Percentiles rank a stretch among this genome's conserved stretches.
Evolutionary conservation across 2,797 vertebrate species (phyloP).

Genomic region (Alauda arvensis): DNA sequence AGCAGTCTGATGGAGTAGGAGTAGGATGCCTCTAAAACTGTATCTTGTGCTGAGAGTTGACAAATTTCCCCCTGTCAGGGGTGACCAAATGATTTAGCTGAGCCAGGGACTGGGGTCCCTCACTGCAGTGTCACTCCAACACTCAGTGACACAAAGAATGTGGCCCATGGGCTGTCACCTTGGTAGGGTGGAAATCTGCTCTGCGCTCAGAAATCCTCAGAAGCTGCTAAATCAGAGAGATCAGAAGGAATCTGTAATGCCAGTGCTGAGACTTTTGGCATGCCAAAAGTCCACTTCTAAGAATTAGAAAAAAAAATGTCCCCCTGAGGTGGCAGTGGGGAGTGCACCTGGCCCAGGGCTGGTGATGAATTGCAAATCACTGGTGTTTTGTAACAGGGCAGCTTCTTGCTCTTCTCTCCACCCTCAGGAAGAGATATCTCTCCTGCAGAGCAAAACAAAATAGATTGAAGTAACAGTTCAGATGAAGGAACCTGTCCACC

Average conservation of each 20-base stretch:
- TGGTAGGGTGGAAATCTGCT: not conserved
- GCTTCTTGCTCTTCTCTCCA: not conserved
- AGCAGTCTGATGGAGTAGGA: not conserved
- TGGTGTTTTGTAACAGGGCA: not conserved
- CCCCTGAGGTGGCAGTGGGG: not conserved
- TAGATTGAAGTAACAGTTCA: not conserved
- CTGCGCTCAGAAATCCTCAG: not conserved
- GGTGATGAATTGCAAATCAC: not conserved
- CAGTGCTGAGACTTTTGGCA: not conserved
- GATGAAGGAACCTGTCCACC: not conserved
- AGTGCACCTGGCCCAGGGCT: not conserved
- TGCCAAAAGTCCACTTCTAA: not conserved
- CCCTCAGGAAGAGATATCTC: not conserved
- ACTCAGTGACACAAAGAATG: not conserved
- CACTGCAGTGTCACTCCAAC: not conserved
- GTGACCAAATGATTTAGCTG: not conserved
- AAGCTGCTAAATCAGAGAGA: not conserved
- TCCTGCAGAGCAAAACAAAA: conserved; percentile 7
- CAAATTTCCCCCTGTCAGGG: not conserved
- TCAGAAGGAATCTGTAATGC: not conserved
- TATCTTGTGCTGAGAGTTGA: not conserved
- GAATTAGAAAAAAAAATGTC: not conserved
- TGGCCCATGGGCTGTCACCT: not conserved
- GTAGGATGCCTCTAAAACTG: not conserved
- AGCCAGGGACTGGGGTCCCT: not conserved